Percentiles rank a stretch among this genome's conserved stretches.
These are phyloP conservation scores for Leptura quadrifasciata DNA, from an alignment of 2,888 invertebrate species.

Conservation along the genomic window DNA sequence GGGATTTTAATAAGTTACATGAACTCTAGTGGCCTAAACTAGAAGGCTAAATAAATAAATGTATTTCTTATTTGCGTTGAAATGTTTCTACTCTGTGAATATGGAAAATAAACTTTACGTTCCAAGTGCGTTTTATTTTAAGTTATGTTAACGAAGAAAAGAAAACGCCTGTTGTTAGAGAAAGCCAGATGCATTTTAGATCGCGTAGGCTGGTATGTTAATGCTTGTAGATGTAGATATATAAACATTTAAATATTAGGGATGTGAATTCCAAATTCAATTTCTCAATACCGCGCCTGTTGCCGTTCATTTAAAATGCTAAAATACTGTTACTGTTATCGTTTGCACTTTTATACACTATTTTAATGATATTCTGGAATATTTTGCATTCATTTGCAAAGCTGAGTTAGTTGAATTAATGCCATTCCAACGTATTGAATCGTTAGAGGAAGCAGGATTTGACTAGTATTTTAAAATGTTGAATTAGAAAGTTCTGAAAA, in stretches of 20 bases:
- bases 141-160: too few species aligned
- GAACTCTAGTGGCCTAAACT: too few species aligned
- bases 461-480: neutral
- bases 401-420: conserved; percentile 14
- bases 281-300: conserved; percentile 41
- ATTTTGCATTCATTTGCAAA: conserved; percentile 28
- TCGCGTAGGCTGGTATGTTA: neutral
- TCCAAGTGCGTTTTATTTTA: too few species aligned
- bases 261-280: conserved; percentile 20
- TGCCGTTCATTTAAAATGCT: conserved; percentile 55
- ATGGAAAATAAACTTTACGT: too few species aligned
- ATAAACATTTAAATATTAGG: conserved; percentile 16
- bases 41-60: too few species aligned
- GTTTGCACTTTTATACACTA: conserved; percentile 49
- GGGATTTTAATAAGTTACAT: too few species aligned
- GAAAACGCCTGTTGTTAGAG: too few species aligned
- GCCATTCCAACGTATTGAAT: neutral
- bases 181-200: neutral
- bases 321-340: conserved; percentile 49
- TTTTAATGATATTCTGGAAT: conserved; percentile 38
- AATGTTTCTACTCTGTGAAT: too few species aligned
- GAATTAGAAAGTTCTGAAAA: too few species aligned
- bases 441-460: neutral
- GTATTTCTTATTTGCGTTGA: too few species aligned
- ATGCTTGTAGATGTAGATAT: neutral